phyloP scores from a whole-genome alignment of 2,113 vertebrate species.

The Jacana jacana region DNA sequence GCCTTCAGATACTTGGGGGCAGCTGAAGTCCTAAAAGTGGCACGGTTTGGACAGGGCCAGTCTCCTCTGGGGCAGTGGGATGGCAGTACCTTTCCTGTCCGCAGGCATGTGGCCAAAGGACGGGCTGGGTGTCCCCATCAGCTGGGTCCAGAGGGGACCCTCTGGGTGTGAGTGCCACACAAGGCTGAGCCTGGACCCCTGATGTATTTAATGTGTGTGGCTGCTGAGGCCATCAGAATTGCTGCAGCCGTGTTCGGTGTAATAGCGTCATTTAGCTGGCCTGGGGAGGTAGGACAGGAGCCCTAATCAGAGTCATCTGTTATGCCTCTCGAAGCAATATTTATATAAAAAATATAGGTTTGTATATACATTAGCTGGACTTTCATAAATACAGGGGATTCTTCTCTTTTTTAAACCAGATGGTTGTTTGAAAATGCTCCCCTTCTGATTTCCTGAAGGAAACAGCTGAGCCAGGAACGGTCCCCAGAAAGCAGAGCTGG shows the following conservation, averaged over 20 bases:
- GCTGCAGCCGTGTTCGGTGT: background rate
- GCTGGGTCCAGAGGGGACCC: background rate
- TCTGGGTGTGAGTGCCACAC: background rate
- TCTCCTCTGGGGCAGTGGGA: background rate
- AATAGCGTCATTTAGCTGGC: background rate
- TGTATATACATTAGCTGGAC: background rate
- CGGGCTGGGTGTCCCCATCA: background rate
- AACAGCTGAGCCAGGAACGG: background rate
- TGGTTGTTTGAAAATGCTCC: background rate
- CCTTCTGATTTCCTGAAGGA: background rate
- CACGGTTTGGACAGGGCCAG: background rate
- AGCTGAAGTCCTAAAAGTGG: accelerated
- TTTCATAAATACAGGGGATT: background rate
- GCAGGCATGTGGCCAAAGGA: background rate
- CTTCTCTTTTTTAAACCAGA: background rate
- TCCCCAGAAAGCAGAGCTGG: background rate
- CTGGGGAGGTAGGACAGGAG: background rate
- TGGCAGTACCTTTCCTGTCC: background rate
- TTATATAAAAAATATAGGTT: background rate
- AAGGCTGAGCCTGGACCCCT: background rate
- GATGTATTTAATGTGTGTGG: accelerated
- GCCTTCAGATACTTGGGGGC: background rate
- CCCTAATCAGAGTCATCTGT: background rate
- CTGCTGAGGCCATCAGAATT: background rate
- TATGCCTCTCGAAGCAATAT: background rate